Conservation (phyloP, 2,797 vertebrate genomes). For the Takifugu rubripes region DNA sequence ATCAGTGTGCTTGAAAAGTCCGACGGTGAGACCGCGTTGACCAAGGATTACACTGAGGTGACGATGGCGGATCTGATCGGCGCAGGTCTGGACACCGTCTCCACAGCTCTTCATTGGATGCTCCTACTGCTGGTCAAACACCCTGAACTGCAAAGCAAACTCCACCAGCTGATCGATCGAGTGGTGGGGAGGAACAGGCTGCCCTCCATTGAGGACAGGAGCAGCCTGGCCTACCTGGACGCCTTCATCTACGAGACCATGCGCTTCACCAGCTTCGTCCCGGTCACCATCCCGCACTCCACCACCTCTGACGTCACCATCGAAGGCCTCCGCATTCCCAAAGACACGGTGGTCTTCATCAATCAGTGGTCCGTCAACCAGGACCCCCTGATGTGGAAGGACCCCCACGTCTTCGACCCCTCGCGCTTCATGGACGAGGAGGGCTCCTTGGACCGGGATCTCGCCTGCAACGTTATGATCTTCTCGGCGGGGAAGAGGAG, state of each 20-base stretch:
- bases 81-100: conserved; percentile 78
- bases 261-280: conserved; percentile 82
- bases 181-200: conserved; percentile 74
- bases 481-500: conserved; percentile 79
- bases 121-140: conserved; percentile 77
- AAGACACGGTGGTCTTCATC: conserved; percentile 80
- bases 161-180: conserved; percentile 73
- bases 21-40: conserved; percentile 50
- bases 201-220: conserved; percentile 67
- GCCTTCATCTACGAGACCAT: conserved; percentile 81
- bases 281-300: conserved; percentile 81
- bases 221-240: conserved; percentile 67
- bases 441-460: conserved; percentile 68
- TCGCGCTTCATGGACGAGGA: conserved; percentile 71
- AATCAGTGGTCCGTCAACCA: conserved; percentile 86
- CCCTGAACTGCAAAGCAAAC: conserved; percentile 66
- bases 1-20: conserved; percentile 63
- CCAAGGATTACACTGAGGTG: conserved; percentile 63
- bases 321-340: conserved; percentile 74
- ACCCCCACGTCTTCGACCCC: conserved; percentile 76
- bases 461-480: conserved; percentile 73
- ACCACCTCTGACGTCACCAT: conserved; percentile 76
- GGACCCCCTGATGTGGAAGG: conserved; percentile 73
- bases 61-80: conserved; percentile 79
- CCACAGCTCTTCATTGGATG: conserved; percentile 77